phyloP scores from a whole-genome alignment of 2,797 vertebrate species.

The Galago senegalensis region DNA sequence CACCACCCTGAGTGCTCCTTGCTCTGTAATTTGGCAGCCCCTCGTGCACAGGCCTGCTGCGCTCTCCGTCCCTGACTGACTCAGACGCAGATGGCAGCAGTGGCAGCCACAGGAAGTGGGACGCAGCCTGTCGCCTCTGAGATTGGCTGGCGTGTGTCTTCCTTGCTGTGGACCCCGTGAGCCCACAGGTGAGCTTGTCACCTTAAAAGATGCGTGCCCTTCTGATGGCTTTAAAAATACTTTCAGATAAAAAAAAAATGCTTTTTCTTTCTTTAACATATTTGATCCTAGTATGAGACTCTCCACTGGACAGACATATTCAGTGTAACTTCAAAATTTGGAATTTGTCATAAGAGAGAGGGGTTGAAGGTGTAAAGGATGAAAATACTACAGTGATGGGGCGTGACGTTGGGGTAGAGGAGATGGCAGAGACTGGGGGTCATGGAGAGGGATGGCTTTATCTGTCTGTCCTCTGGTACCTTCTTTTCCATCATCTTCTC shows the following conservation, averaged over 20 bases:
- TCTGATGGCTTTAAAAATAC: constrained; percentile 46
- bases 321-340: not conserved
- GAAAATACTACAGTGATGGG: not conserved
- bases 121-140: constrained; percentile 44
- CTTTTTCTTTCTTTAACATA: not conserved
- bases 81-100: constrained; percentile 46
- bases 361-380: not conserved
- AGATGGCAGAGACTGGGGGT: not conserved
- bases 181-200: constrained; percentile 30
- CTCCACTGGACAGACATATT: not conserved
- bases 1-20: constrained; percentile 67
- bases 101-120: constrained; percentile 71
- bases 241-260: not conserved
- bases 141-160: not conserved
- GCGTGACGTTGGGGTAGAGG: not conserved
- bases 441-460: fast-evolving
- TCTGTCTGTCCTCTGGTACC: not conserved
- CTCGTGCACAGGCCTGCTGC: constrained; percentile 28
- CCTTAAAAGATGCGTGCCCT: not conserved
- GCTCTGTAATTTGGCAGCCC: constrained; percentile 78
- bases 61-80: constrained; percentile 51
- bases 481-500: not conserved
- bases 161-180: not conserved
- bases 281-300: not conserved
- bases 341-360: not conserved